Evolutionary conservation across 1,140 invertebrate species (phyloP).

Genomic region (Condylostylus longicornis): DNA sequence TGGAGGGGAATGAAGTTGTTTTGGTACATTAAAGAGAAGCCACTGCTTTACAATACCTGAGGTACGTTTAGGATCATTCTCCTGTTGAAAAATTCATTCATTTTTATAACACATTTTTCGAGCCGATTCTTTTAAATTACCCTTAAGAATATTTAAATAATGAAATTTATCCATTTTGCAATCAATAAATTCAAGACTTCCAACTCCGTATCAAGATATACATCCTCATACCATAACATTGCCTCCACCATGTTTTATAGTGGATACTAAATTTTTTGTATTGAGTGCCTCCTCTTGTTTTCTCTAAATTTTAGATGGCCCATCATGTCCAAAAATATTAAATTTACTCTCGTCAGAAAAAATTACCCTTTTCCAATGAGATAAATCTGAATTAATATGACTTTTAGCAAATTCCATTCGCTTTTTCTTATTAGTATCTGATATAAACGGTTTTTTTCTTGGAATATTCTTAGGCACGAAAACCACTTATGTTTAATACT

Average conservation of each 20-base stretch:
- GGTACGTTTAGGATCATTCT: slow-evolving; percentile 18
- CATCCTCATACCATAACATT: slow-evolving; percentile 28
- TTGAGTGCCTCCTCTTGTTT: slow-evolving; percentile 10
- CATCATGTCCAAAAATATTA: slow-evolving; percentile 12
- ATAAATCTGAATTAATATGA: slow-evolving; percentile 4
- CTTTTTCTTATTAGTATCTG: slow-evolving; percentile 10
- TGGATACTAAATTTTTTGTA: slow-evolving; percentile 13
- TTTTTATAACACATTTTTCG: slow-evolving; percentile 7
- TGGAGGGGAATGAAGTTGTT: slow-evolving; percentile 16
- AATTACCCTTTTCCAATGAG: slow-evolving; percentile 12
- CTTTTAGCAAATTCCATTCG: slow-evolving; percentile 13
- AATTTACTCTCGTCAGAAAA: slow-evolving; percentile 22
- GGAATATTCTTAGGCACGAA: too few relatives aligned
- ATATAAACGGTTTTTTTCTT: slow-evolving; percentile 12
- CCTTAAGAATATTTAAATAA: slow-evolving; percentile 12
- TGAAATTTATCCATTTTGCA: slow-evolving; percentile 9
- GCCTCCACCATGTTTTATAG: slow-evolving; percentile 29
- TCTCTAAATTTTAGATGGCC: slow-evolving; percentile 9
- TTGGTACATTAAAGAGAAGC: slow-evolving; percentile 8
- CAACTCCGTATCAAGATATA: slow-evolving; percentile 15
- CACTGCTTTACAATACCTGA: slow-evolving; percentile 12
- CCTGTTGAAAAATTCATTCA: slow-evolving; percentile 6
- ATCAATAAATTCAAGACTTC: slow-evolving; percentile 15
- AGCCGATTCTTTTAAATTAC: slow-evolving; percentile 10
- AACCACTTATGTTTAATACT: too few relatives aligned